Conservation (phyloP, 1,140 invertebrate species). For the Psilanteris sp. region DNA sequence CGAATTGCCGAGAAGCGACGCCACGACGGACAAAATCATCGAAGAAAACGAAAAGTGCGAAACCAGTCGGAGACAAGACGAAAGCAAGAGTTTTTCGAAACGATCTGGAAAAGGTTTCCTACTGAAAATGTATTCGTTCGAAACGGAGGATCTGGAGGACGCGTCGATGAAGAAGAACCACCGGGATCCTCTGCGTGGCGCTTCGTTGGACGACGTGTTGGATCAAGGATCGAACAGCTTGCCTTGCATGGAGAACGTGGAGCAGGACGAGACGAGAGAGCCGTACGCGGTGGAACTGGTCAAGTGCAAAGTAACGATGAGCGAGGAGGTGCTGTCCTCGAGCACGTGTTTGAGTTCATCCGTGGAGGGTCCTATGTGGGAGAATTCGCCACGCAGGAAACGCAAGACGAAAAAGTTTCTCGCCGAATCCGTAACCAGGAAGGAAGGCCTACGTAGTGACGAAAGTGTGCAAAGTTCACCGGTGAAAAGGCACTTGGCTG, state of each 20-base stretch:
- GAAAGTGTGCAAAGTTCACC: slow-evolving; percentile 72
- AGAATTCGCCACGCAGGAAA: slow-evolving; percentile 67
- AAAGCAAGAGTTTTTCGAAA: slow-evolving; percentile 45
- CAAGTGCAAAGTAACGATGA: slow-evolving; percentile 74
- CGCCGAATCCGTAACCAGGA: slow-evolving; percentile 11
- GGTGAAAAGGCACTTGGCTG: slow-evolving; percentile 65
- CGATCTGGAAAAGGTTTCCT: slow-evolving; percentile 72
- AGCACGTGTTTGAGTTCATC: slow-evolving; percentile 68
- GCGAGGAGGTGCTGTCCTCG: slow-evolving; percentile 74
- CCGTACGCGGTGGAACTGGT: slow-evolving; percentile 66
- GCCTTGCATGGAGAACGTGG: slow-evolving; percentile 63
- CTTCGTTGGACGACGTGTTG: slow-evolving; percentile 71
- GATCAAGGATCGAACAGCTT: slow-evolving; percentile 71
- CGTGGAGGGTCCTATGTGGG: slow-evolving; percentile 68
- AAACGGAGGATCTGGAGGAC: slow-evolving; percentile 75
- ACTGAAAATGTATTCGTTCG: slow-evolving; percentile 77
- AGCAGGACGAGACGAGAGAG: slow-evolving; percentile 31
- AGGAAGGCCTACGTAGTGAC: slow-evolving; percentile 55
- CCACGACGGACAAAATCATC: slow-evolving; percentile 6
- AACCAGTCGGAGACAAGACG: slow-evolving; percentile 11
- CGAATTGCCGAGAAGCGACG: slow-evolving; percentile 48
- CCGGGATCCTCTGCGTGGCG: slow-evolving; percentile 67
- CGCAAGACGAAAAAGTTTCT: slow-evolving; percentile 53
- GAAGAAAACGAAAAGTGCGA: slow-evolving; percentile 17
- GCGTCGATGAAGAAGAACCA: slow-evolving; percentile 40